Base-by-base conservation (phyloP, 2,113 vertebrate genomes). In the Marmota flaviventris region DNA sequence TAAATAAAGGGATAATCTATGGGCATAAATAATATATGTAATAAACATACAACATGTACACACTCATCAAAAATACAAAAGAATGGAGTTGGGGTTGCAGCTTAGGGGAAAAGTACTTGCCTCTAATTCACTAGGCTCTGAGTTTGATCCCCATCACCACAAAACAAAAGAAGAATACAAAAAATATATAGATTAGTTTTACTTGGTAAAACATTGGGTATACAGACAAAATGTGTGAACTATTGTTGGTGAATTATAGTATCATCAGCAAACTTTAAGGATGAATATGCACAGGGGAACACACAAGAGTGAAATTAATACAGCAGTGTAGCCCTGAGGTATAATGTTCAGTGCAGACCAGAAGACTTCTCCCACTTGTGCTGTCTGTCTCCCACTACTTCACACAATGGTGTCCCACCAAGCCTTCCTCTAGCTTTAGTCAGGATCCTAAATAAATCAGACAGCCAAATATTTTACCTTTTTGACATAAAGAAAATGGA, bases 401-500 rank as follows among this genome's bases (percentile, higher is more conserved):
- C 58, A 12, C 48, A 61, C 0, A 67, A 22, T 18, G 51, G 53
- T 17, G 8, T 42, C 4, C 37, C 16, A 0, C 5, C 27, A 88
- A 1, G 18, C 73, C 27, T 86, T 89, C 48, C 11, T 69, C 48
- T 45, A n/a, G 42, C 17, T 53, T 95, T 73, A 89, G 73, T 89
- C 65, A 92, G 58, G 22, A 86, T 75, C 10, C n/a, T 58, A n/a
- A 42, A 39, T 0, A 27, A 93, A 89, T 48, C 2, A 13, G 22
- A 89, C 84, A 72, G 32, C 10, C 22, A 81, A 94, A 89, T 48
- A n/a, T 10, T 87, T 85, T 81, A 53, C 25, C 13, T 8, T 69
- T 37, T 12, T 83, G 8, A 61, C 29, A 78, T 56, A 27, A 75
- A 85, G 37, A 76, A 53, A n/a, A 72, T 8, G 9, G 2, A 24